Evolutionary conservation across 1,140 invertebrate species (phyloP).

Genomic region (Aphaenogaster floridana): DNA sequence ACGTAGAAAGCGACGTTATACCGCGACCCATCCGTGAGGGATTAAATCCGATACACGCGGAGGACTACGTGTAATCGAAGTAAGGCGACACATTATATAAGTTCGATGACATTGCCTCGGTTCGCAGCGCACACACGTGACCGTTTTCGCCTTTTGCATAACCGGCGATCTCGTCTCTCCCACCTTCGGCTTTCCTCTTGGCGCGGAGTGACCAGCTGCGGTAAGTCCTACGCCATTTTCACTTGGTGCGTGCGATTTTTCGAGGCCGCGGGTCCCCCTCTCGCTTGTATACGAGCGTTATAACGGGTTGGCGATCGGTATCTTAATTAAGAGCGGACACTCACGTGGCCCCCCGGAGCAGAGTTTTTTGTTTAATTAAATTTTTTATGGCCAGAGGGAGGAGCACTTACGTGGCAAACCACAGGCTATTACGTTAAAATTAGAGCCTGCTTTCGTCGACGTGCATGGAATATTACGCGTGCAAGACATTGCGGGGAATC

Average conservation of each 20-base stretch:
- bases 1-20: slow-evolving; percentile 16
- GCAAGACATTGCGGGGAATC: neutral
- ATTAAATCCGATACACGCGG: slow-evolving; percentile 30
- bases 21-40: neutral
- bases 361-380: slow-evolving; percentile 54
- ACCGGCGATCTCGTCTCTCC: slow-evolving; percentile 53
- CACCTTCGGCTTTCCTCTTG: slow-evolving; percentile 54
- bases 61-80: slow-evolving; percentile 73
- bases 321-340: slow-evolving; percentile 54
- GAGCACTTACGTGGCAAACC: neutral
- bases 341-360: slow-evolving; percentile 3
- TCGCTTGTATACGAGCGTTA: slow-evolving; percentile 14
- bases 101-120: slow-evolving; percentile 83
- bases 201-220: slow-evolving; percentile 49
- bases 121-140: slow-evolving; percentile 72
- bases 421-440: slow-evolving; percentile 40
- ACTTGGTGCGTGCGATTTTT: slow-evolving; percentile 3
- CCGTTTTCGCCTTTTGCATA: slow-evolving; percentile 70
- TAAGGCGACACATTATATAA: slow-evolving; percentile 80
- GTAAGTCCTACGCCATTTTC: slow-evolving; percentile 41
- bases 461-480: neutral
- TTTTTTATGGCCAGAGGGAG: slow-evolving; percentile 5
- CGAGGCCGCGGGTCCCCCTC: slow-evolving; percentile 20
- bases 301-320: slow-evolving; percentile 35
- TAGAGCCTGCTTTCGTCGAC: slow-evolving; percentile 42